phyloP scores from a whole-genome alignment of 2,113 vertebrate genomes.

The Myiagra hebetior region DNA sequence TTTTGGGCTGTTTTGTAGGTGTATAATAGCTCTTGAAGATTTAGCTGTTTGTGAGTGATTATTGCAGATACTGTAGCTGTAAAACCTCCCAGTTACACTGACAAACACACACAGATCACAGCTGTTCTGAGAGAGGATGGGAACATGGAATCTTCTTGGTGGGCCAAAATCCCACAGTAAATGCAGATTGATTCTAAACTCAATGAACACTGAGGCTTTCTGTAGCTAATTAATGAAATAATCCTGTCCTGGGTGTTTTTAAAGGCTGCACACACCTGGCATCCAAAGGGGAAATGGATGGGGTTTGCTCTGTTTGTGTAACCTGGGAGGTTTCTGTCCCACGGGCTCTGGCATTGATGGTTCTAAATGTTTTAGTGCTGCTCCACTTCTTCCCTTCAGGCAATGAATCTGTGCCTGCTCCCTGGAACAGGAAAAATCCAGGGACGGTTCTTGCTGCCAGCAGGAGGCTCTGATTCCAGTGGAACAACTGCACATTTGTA shows the following conservation, averaged over 20 bases:
- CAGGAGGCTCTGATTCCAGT: not conserved
- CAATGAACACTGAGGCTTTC: not conserved
- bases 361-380: not conserved
- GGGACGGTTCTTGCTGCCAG: not conserved
- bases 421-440: not conserved
- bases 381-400: not conserved
- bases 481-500: not conserved
- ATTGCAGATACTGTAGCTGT: not conserved
- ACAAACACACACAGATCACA: not conserved
- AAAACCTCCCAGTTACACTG: not conserved
- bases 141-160: not conserved
- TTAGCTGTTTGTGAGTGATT: not conserved
- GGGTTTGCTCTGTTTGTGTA: not conserved
- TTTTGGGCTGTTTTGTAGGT: not conserved
- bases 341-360: rapidly evolving
- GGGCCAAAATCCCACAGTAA: not conserved
- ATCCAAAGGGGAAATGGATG: not conserved
- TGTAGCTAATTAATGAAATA: not conserved
- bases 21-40: not conserved
- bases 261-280: not conserved
- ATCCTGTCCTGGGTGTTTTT: not conserved
- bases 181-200: not conserved
- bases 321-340: not conserved
- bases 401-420: not conserved
- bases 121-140: not conserved